Conservation (phyloP, 2,797 vertebrate species). For the Microctenopoma stevenorrisi region DNA sequence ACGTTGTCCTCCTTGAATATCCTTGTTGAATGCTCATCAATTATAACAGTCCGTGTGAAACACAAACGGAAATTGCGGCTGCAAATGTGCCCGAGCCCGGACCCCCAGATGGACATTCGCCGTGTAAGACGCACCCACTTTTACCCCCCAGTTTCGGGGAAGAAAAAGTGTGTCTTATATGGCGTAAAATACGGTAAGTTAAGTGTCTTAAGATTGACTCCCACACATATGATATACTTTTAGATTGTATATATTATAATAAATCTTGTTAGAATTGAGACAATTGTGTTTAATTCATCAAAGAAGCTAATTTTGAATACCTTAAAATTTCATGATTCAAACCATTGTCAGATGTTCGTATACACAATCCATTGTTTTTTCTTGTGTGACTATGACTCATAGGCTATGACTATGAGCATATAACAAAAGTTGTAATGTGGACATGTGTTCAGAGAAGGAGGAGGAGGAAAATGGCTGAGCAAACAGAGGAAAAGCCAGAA, state of each 20-base stretch:
- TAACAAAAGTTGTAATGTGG: constrained; percentile 2
- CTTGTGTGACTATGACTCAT: constrained; percentile 2
- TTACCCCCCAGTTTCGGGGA: too few relatives aligned
- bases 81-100: too few relatives aligned
- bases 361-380: background rate
- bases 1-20: too few relatives aligned
- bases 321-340: background rate
- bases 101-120: too few relatives aligned
- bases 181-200: too few relatives aligned
- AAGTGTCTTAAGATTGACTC: background rate
- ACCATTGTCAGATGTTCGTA: background rate
- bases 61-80: too few relatives aligned
- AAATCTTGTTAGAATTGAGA: too few relatives aligned
- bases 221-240: background rate
- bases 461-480: constrained; percentile 21
- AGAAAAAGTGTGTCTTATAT: too few relatives aligned
- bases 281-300: background rate
- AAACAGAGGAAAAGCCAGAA: constrained; percentile 29
- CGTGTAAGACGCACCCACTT: too few relatives aligned
- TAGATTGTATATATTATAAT: background rate
- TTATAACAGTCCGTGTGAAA: too few relatives aligned
- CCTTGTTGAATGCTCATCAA: too few relatives aligned
- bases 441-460: constrained; percentile 14
- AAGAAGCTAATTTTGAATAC: background rate
- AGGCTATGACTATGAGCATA: background rate